These are phyloP conservation scores for Notolepis coatsorum DNA, from an alignment of 2,797 vertebrate genomes.

Conservation along the genomic window DNA sequence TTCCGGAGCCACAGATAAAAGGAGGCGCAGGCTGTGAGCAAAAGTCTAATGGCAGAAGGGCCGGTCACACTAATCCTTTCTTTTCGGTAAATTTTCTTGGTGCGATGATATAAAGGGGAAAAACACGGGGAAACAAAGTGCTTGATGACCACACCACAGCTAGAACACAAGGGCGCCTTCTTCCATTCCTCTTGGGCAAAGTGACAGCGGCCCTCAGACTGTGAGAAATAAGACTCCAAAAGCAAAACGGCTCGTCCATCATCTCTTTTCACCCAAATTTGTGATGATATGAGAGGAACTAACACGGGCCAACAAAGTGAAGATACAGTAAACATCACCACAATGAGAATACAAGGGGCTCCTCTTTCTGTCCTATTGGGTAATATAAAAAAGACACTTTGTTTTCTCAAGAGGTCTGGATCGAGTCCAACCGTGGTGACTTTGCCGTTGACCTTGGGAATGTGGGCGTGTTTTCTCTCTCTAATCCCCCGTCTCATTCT, in stretches of 20 bases:
- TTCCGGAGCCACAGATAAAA: constrained; percentile 29
- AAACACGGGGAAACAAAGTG: no score
- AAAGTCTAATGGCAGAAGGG: constrained; percentile 23
- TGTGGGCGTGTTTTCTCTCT: constrained; percentile 49
- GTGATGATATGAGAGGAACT: constrained; percentile 19
- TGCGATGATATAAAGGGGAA: background rate
- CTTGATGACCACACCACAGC: no score
- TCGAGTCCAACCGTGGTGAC: constrained; percentile 46
- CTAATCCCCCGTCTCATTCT: constrained; percentile 54
- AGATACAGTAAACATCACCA: constrained; percentile 4
- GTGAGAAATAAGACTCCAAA: no score
- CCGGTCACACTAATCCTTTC: constrained; percentile 10
- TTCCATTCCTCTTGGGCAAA: no score
- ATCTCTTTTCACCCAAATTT: no score
- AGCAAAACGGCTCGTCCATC: no score
- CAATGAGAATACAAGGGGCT: background rate
- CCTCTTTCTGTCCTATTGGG: constrained; percentile 6
- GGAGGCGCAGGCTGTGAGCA: constrained; percentile 41
- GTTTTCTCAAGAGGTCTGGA: constrained; percentile 48
- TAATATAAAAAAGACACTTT: constrained; percentile 13
- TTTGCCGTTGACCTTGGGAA: constrained; percentile 60
- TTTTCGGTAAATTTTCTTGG: background rate
- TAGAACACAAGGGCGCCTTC: no score
- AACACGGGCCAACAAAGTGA: constrained; percentile 11
- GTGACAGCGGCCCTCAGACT: no score